Conservation (phyloP, 1,140 invertebrate genomes). For the Aphelenchoides besseyi region DNA sequence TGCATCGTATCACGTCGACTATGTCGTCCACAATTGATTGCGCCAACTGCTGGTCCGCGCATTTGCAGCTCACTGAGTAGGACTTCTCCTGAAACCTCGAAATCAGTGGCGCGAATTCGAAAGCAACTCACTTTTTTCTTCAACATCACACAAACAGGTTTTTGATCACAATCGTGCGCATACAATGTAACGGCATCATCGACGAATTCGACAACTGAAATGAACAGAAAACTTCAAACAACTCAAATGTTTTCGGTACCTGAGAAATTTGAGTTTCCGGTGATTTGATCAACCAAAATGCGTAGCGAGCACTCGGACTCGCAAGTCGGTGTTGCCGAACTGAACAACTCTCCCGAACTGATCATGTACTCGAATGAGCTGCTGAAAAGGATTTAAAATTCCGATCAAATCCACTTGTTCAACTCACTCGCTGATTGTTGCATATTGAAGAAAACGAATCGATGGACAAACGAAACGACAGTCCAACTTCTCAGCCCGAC, state of each 20-base stretch:
- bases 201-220: constrained; percentile 51
- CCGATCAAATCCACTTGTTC: neutral
- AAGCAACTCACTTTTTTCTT: constrained; percentile 44
- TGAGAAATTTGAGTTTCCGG: constrained; percentile 39
- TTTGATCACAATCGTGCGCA: constrained; percentile 29
- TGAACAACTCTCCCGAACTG: constrained; percentile 38
- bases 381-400: constrained; percentile 26
- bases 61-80: constrained; percentile 35
- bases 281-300: constrained; percentile 28
- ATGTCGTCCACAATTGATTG: constrained; percentile 34
- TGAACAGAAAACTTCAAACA: neutral
- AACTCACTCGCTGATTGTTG: constrained; percentile 34
- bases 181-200: constrained; percentile 48
- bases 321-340: constrained; percentile 24
- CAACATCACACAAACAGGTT: constrained; percentile 53
- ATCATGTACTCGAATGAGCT: constrained; percentile 42
- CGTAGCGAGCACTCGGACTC: constrained; percentile 30
- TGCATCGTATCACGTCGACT: constrained; percentile 23
- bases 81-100: constrained; percentile 13
- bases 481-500: constrained; percentile 29
- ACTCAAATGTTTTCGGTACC: constrained; percentile 22
- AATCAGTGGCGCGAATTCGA: too few species aligned
- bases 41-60: constrained; percentile 26
- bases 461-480: constrained; percentile 28
- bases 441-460: constrained; percentile 33